Evolutionary conservation across 2,113 vertebrate species (phyloP).

Genomic region (Pristiophorus japonicus): DNA sequence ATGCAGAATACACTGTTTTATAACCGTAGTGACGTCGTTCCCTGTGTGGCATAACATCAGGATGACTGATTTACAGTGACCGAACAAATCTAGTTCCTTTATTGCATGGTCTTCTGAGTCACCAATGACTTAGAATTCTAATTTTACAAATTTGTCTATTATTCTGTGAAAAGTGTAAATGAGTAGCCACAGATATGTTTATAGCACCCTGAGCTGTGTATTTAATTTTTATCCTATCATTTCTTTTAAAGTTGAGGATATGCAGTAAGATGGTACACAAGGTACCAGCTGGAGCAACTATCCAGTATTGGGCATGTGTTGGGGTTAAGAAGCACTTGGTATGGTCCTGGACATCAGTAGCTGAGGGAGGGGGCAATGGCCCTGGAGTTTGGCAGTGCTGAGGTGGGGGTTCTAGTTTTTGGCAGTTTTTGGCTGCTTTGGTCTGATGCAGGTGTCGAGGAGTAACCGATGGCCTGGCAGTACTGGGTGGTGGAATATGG

Average conservation of each 20-base stretch:
- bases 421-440: not conserved
- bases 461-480: not conserved
- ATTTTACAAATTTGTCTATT: not conserved
- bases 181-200: not conserved
- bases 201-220: not conserved
- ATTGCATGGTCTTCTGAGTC: not conserved
- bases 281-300: not conserved
- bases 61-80: not conserved
- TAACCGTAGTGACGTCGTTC: not conserved
- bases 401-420: not conserved
- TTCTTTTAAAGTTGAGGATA: not conserved
- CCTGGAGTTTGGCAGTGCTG: not conserved
- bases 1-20: not conserved
- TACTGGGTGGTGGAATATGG: not conserved
- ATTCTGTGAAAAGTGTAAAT: not conserved
- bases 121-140: not conserved
- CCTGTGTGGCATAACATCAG: no score
- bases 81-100: not conserved
- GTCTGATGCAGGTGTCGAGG: not conserved
- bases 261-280: not conserved
- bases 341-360: not conserved
- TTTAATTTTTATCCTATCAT: not conserved
- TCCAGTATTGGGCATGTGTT: not conserved
- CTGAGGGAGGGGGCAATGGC: not conserved
- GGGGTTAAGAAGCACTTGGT: not conserved